Evolutionary conservation across 2,797 vertebrate genomes (phyloP).

Genomic region (Xiphorhynchus erythropygius): DNA sequence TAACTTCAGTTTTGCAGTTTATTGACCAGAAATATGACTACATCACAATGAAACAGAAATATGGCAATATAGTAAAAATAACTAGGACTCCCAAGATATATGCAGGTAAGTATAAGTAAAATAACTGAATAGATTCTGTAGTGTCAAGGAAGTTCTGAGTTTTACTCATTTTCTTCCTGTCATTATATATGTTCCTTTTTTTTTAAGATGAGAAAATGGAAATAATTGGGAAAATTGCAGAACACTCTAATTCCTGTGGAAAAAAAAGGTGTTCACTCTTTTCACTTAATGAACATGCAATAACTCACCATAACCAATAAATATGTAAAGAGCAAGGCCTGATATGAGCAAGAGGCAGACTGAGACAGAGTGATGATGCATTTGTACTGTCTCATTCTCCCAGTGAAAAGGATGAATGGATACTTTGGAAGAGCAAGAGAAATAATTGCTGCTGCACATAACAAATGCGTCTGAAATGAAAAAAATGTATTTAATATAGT

Average conservation of each 20-base stretch:
- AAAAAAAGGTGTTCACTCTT: not conserved
- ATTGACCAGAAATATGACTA: not conserved
- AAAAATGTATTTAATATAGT: not conserved
- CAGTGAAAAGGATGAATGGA: not conserved
- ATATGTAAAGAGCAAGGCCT: not conserved
- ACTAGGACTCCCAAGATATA: not conserved
- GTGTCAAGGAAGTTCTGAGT: not conserved
- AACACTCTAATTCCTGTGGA: not conserved
- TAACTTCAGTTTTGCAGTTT: not conserved
- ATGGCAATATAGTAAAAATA: not conserved
- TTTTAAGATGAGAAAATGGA: not conserved
- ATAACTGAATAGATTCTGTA: not conserved
- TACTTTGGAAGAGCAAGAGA: not conserved
- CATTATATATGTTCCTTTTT: not conserved
- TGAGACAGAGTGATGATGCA: not conserved
- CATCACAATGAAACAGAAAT: not conserved
- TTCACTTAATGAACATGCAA: not conserved
- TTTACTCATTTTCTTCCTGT: not conserved
- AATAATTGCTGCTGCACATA: not conserved
- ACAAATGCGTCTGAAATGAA: not conserved
- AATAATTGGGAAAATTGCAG: not conserved
- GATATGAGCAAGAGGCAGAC: not conserved
- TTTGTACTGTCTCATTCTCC: conserved; percentile 1
- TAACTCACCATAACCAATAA: not conserved
- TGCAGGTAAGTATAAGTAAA: not conserved